These are phyloP conservation scores for Stenodera caucasica DNA, from an alignment of 2,888 invertebrate genomes.

Conservation along the genomic window DNA sequence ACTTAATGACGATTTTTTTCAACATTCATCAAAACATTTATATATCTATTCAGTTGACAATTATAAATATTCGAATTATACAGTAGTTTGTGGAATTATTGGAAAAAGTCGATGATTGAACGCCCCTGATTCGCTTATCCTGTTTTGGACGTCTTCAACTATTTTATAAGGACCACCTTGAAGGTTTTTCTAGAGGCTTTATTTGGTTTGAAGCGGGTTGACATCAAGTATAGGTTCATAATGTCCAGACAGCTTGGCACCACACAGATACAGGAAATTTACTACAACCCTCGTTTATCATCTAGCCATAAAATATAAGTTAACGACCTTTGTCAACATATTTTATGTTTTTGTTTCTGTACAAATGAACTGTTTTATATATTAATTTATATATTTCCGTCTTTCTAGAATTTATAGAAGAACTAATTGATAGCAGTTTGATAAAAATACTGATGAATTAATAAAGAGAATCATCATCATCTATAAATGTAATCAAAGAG, in stretches of 20 bases:
- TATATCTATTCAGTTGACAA: slow-evolving; percentile 4
- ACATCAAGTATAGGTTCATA: slow-evolving; percentile 31
- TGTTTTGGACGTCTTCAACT: slow-evolving; percentile 10
- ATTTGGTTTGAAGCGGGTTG: slow-evolving; percentile 28
- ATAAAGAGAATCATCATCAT: neutral
- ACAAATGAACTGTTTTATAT: slow-evolving; percentile 18
- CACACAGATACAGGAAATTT: slow-evolving; percentile 49
- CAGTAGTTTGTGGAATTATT: slow-evolving; percentile 5
- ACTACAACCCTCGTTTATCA: slow-evolving; percentile 48
- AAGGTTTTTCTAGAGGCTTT: slow-evolving; percentile 18
- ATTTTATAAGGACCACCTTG: slow-evolving; percentile 25
- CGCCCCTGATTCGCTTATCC: slow-evolving; percentile 13
- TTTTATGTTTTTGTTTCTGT: slow-evolving; percentile 15
- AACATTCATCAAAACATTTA: neutral
- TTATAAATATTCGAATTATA: neutral
- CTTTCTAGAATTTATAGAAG: neutral
- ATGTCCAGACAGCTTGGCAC: slow-evolving; percentile 51
- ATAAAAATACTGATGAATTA: neutral
- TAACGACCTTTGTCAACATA: slow-evolving; percentile 27
- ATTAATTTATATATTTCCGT: slow-evolving; percentile 1
- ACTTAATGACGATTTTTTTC: too few relatives aligned
- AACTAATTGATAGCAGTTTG: too few relatives aligned
- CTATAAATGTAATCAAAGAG: neutral
- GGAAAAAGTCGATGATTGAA: neutral
- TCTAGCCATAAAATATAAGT: slow-evolving; percentile 40